Evolutionary conservation across 2,888 invertebrate species (phyloP), one percentile per base, ranked within the genome.

Genomic region (Cataglyphis albicans): DNA sequence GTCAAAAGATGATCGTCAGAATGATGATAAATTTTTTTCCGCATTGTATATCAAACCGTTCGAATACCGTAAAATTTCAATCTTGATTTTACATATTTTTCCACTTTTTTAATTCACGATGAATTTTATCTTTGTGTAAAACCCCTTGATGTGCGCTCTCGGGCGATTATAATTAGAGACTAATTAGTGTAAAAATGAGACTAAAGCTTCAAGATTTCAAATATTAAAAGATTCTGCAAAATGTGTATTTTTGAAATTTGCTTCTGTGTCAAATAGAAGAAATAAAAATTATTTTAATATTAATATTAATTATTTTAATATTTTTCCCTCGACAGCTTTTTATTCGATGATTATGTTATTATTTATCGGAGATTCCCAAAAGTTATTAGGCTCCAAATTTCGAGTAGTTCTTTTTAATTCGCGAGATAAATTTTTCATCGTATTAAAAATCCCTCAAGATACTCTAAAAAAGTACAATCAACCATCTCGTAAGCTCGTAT

Each of bases 311-410:
- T n/a, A n/a, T n/a, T 25, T 5, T 3, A 29, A 15, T 63, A 63
- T 9, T 3, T 35, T 48, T 48, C 6, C 6, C 29, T 75, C 29
- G n/a, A 67, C 5, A 67, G 1, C 7, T 38, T 21, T 21, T n/a
- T 15, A 41, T 67, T 25, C 18, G 3, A 15, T n/a, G 35, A 76
- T 32, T n/a, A 41, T n/a, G 55, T 10, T 59, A 32, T 70, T 70
- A 59, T 25, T 76, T 59, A 59, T 32, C 18, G 38, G 29, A 78
- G 38, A 38, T 25, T 25, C 59, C 44, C 6, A 52, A 59, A 78
- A 70, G 70, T 70, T 21, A 68, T 44, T 78, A 48, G 1, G 12
- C 38, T 44, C n/a, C 7, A 59, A 21, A 21, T 32, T n/a, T 41
- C n/a, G 59, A 25, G 25, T 25, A 25, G 25, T 25, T 25, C 25